phyloP scores from a whole-genome alignment of 2,113 vertebrate species.

The Psammodynastes pulverulentus region DNA sequence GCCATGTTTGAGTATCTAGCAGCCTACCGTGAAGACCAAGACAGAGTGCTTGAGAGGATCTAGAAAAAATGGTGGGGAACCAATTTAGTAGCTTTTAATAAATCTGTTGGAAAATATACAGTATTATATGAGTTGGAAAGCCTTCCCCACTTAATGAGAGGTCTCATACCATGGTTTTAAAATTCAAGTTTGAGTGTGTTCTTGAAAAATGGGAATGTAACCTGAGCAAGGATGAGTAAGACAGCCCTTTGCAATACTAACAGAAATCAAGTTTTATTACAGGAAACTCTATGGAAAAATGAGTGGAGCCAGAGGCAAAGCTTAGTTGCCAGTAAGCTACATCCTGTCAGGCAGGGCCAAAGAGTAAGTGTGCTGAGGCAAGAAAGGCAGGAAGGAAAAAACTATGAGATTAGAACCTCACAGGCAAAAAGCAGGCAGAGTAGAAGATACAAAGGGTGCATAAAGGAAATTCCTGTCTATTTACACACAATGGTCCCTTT shows the following conservation, averaged over 20 bases:
- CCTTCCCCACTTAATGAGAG: not conserved
- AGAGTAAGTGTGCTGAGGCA: not conserved
- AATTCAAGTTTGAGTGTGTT: not conserved
- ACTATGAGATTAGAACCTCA: not conserved
- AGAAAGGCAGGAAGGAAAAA: not conserved
- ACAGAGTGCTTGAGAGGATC: not conserved
- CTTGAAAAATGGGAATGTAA: not conserved
- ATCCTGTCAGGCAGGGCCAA: not conserved
- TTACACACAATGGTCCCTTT: not conserved
- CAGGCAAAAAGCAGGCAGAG: not conserved
- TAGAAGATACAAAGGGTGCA: not conserved
- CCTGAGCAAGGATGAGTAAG: not conserved
- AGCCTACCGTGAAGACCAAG: not conserved
- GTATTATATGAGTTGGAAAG: not conserved
- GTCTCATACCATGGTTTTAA: not conserved
- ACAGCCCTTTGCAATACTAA: not conserved
- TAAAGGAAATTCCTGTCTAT: not conserved
- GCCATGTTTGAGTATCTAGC: not conserved
- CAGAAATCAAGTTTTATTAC: not conserved
- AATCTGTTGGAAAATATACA: not conserved
- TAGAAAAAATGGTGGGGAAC: not conserved
- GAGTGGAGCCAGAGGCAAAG: not conserved
- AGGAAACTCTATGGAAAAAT: not conserved
- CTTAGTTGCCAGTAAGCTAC: not conserved
- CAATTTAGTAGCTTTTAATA: not conserved